Evolutionary conservation across 2,797 vertebrate species (phyloP).

Genomic region (Hydrophis major): DNA sequence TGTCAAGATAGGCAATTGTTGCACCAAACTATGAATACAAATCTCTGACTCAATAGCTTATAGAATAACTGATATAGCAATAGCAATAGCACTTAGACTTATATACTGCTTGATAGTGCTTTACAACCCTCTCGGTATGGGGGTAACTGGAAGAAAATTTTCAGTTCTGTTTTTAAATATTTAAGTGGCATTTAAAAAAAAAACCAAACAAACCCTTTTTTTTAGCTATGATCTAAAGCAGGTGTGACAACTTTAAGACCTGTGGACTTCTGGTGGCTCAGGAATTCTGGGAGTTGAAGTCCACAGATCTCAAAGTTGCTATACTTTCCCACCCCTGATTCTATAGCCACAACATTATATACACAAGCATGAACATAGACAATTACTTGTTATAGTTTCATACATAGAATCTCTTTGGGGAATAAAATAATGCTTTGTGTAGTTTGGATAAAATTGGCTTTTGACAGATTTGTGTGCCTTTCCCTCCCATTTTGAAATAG

Average conservation of each 20-base stretch:
- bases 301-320: background rate
- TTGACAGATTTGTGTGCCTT: background rate
- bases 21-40: background rate
- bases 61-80: background rate
- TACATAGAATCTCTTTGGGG: background rate
- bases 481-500: background rate
- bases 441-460: conserved; percentile 1
- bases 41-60: background rate
- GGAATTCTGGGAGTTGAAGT: background rate
- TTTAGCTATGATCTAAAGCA: conserved; percentile 10
- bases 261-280: background rate
- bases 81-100: too few species aligned
- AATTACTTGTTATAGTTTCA: background rate
- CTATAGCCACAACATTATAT: conserved; percentile 1
- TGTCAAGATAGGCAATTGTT: background rate
- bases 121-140: background rate
- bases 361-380: background rate
- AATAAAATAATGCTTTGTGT: background rate
- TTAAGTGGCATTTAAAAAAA: conserved; percentile 18
- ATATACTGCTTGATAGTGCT: too few species aligned
- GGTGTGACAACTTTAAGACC: background rate
- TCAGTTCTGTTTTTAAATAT: background rate
- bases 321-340: background rate
- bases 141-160: background rate
- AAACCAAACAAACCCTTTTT: background rate